These are phyloP conservation scores for Solenopsis fugax DNA, from an alignment of 1,140 invertebrate species.

Conservation along the genomic window DNA sequence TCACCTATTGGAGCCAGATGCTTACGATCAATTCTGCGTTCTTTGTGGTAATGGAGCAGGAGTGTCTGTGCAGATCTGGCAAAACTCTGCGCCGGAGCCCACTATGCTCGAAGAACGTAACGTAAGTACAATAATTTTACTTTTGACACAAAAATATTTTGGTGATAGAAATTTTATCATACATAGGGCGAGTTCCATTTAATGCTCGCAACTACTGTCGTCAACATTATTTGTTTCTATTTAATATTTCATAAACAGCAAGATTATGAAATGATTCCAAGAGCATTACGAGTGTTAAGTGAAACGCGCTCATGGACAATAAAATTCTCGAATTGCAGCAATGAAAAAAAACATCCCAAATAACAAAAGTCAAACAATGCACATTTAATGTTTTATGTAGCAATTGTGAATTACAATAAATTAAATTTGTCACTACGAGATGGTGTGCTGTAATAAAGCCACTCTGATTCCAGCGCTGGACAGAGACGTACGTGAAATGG, in stretches of 20 bases:
- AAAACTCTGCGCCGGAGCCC: constrained; percentile 96
- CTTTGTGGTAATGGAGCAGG: constrained; percentile 92
- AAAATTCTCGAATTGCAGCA: no score
- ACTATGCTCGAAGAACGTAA: constrained; percentile 93
- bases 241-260: no score
- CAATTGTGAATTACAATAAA: not conserved
- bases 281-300: no score
- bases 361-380: not conserved
- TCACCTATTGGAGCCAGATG: constrained; percentile 96
- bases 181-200: no score
- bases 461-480: constrained; percentile 91
- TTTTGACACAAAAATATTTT: not conserved
- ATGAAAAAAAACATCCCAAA: no score
- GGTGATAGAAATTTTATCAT: not conserved
- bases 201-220: no score
- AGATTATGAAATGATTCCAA: no score
- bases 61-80: constrained; percentile 95
- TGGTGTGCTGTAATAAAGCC: not conserved
- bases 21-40: constrained; percentile 97
- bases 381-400: not conserved
- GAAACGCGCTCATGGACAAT: no score
- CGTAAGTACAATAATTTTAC: constrained; percentile 86
- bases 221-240: no score
- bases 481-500: constrained; percentile 98
- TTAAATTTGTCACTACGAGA: constrained; percentile 3